Evolutionary conservation across 1,140 invertebrate genomes (phyloP), one percentile per base, ranked within the genome.

Genomic region (Drosophila lowei): DNA sequence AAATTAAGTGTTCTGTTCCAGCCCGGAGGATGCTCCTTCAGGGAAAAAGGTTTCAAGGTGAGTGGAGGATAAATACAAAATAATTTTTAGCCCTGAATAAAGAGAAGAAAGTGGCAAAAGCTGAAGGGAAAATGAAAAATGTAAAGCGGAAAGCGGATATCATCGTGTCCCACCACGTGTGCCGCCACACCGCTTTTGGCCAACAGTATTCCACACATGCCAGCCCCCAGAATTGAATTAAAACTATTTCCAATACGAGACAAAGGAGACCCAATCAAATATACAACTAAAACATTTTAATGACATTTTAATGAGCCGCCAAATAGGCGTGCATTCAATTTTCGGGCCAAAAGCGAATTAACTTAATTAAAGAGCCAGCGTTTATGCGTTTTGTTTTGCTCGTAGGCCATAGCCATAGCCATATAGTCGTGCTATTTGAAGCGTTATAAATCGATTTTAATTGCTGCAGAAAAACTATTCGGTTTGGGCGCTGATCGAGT

Each of bases 271-370:
- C 34, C 64, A 72, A 56, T 56, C 54, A 58, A 73, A 50, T 41
- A 43, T 30, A 83, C 65, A 74, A 77, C 46, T 56, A 52, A 79
- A 65, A 73, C 68, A 75, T 74, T 73, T 77, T 85, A 86, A 85
- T 81, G 81, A 68, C 80, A 81, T 80, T 85, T 85, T 85, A 85
- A 85, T 85, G 77, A 80, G 80, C 77, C 58, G 63, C 68, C 63
- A 80, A 80, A 80, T 77, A 66, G 49, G 73, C 77, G 57, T 49
- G 56, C 73, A 59, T 86, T 13, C 11, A 38, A 38, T 38, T 86
- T 85, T 80, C 46, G 77, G 53, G 55, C 54, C 41, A 41, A 78
- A 80, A 85, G 74, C 76, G 80, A 80, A 64, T 38, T 74, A 59
- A 77, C 66, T 80, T 86, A 67, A 67, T 67, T 67, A 75, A 74